Conservation (phyloP, 1,140 invertebrate species). For the Drosophila oshimai region DNA sequence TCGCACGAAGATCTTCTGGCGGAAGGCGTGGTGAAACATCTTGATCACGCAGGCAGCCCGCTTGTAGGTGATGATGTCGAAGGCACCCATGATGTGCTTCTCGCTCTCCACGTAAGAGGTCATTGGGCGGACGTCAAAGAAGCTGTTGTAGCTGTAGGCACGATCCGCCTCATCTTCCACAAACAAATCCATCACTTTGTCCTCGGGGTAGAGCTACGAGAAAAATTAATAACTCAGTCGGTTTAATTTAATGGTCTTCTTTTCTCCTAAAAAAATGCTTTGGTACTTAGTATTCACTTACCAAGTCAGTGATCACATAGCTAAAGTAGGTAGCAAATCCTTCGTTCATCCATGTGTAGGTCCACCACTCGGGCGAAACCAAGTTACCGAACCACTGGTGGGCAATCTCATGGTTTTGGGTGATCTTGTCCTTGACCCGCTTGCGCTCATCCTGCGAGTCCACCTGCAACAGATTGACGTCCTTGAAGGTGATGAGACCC, state of each 20-base stretch:
- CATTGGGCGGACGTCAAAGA: conserved; percentile 88
- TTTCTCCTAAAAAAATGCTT: too few species aligned
- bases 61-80: conserved; percentile 91
- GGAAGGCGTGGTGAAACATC: conserved; percentile 83
- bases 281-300: conserved; percentile 22
- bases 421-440: conserved; percentile 41
- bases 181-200: conserved; percentile 91
- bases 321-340: conserved; percentile 87
- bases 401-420: conserved; percentile 86
- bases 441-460: conserved; percentile 12
- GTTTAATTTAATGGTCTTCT: too few species aligned
- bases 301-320: conserved; percentile 85
- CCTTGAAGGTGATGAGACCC: conserved; percentile 90
- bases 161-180: conserved; percentile 84
- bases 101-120: conserved; percentile 88
- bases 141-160: conserved; percentile 66
- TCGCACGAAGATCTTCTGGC: conserved; percentile 69
- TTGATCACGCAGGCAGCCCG: conserved; percentile 84
- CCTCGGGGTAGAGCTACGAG: conserved; percentile 84
- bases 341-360: conserved; percentile 84
- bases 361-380: conserved; percentile 85
- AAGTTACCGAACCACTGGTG: conserved; percentile 90
- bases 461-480: conserved; percentile 37
- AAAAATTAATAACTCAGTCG: background rate
- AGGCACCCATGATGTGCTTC: conserved; percentile 88